Evolutionary conservation across 2,888 invertebrate genomes (phyloP).

Genomic region (Apamea monoglypha): DNA sequence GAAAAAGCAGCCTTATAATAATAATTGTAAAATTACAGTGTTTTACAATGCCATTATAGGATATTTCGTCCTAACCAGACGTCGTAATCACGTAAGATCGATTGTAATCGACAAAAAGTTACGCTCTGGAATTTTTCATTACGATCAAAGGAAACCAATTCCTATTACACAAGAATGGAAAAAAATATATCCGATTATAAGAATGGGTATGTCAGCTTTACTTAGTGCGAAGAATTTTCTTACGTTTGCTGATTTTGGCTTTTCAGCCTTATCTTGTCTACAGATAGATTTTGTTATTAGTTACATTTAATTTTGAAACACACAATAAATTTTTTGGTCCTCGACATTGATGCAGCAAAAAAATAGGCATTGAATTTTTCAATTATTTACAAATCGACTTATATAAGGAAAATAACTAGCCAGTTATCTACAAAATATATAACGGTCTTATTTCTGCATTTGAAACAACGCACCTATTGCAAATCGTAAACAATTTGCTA

Average conservation of each 20-base stretch:
- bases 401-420: too few species aligned
- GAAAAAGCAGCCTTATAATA: neutral
- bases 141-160: slow-evolving; percentile 58
- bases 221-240: slow-evolving; percentile 30
- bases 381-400: neutral
- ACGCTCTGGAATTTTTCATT: slow-evolving; percentile 51
- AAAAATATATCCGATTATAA: slow-evolving; percentile 51
- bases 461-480: too few species aligned
- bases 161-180: slow-evolving; percentile 41
- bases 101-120: slow-evolving; percentile 47
- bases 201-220: slow-evolving; percentile 48
- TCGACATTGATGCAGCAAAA: neutral
- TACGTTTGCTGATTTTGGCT: slow-evolving; percentile 22
- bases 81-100: slow-evolving; percentile 40
- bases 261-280: neutral
- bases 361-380: neutral
- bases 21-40: slow-evolving; percentile 6
- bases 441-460: too few species aligned
- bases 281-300: neutral
- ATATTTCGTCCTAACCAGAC: slow-evolving; percentile 2
- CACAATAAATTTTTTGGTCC: neutral
- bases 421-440: too few species aligned
- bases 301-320: neutral
- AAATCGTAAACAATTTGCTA: too few species aligned
- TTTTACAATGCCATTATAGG: neutral